Conservation (phyloP, 2,113 vertebrate species). For the Edolisoma coerulescens region DNA sequence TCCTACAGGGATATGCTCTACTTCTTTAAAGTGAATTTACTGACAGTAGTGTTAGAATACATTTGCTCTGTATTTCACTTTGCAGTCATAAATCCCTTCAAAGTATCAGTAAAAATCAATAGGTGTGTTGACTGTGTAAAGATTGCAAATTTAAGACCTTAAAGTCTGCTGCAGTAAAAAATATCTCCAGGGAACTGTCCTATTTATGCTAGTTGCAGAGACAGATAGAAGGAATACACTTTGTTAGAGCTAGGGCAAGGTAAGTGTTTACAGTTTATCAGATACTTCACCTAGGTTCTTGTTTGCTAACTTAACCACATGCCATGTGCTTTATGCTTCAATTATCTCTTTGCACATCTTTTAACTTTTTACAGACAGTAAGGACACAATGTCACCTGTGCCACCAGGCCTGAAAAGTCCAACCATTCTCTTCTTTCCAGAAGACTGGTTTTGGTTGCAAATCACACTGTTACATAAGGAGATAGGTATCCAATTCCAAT, state of each 20-base stretch:
- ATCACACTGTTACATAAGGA: background rate
- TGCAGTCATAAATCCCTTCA: background rate
- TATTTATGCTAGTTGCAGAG: background rate
- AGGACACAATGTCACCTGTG: background rate
- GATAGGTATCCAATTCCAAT: background rate
- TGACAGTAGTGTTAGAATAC: background rate
- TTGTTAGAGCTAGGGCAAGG: background rate
- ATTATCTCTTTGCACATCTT: background rate
- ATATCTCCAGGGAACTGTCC: background rate
- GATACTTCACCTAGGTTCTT: background rate
- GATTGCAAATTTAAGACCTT: background rate
- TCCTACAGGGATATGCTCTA: background rate
- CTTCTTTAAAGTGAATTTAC: background rate
- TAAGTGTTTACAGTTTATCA: background rate
- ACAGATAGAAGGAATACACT: background rate
- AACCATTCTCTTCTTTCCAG: background rate
- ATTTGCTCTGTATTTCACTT: background rate
- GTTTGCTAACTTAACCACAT: background rate
- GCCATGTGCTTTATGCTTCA: background rate
- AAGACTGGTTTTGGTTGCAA: background rate
- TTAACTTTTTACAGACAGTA: background rate
- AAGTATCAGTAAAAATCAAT: constrained; percentile 29
- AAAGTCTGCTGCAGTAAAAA: background rate
- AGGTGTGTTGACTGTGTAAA: background rate
- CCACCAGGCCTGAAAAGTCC: background rate